These are phyloP conservation scores for Drosophila pandora DNA, from an alignment of 1,140 invertebrate genomes.

Conservation along the genomic window DNA sequence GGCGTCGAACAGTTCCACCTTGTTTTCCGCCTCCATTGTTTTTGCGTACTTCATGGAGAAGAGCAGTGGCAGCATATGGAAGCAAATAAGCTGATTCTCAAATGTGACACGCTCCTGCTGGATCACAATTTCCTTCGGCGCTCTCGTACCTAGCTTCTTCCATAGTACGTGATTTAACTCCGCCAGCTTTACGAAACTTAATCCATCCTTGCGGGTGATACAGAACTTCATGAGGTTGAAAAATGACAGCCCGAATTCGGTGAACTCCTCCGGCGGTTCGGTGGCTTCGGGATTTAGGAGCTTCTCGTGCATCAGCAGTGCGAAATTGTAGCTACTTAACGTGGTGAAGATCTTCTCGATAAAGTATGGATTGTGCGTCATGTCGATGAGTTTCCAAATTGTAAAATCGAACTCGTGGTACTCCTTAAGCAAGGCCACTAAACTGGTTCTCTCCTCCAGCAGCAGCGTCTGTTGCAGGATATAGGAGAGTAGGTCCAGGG, in stretches of 20 bases:
- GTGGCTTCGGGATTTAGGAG: conserved; percentile 51
- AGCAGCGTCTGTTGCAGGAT: conserved; percentile 78
- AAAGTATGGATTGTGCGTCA: conserved; percentile 71
- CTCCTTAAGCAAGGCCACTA: conserved; percentile 57
- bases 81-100: conserved; percentile 85
- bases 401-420: conserved; percentile 68
- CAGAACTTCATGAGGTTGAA: conserved; percentile 85
- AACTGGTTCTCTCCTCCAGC: conserved; percentile 63
- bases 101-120: conserved; percentile 83
- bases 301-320: conserved; percentile 69
- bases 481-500: conserved; percentile 84
- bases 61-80: conserved; percentile 87
- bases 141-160: conserved; percentile 69
- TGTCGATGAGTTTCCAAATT: conserved; percentile 78
- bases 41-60: conserved; percentile 84
- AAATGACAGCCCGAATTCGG: conserved; percentile 76
- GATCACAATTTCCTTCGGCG: conserved; percentile 74
- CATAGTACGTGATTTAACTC: conserved; percentile 82
- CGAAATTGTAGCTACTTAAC: conserved; percentile 65
- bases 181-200: conserved; percentile 77
- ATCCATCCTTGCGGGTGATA: conserved; percentile 79
- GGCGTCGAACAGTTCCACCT: conserved; percentile 85
- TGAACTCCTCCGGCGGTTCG: conserved; percentile 66
- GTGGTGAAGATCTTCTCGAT: conserved; percentile 60
- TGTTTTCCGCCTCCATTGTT: conserved; percentile 63